Conservation (phyloP, 1,140 invertebrate genomes). For the Frieseomelitta varia region DNA sequence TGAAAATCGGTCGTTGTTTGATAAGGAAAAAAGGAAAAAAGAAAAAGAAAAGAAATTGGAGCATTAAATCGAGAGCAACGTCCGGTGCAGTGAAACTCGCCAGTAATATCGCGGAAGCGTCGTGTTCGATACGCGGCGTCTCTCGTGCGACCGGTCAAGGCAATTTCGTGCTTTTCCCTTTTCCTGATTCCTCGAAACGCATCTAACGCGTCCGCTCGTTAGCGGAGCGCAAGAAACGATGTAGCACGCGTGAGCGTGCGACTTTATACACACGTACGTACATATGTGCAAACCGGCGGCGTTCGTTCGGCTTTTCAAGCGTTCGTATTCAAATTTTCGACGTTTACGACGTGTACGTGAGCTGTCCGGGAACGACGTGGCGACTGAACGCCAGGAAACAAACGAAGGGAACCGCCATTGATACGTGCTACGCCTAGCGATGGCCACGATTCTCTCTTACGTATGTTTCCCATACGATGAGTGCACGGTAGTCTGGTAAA, state of each 20-base stretch:
- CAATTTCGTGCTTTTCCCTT: conserved; percentile 12
- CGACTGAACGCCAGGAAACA: conserved; percentile 3
- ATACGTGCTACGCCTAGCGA: background rate
- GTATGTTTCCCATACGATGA: too few relatives aligned
- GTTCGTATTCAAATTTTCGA: conserved; percentile 33
- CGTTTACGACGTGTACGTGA: conserved; percentile 29
- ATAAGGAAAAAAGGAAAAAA: too few relatives aligned
- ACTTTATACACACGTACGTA: background rate
- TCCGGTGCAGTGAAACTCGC: conserved; percentile 2
- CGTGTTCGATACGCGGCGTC: background rate
- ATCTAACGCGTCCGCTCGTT: conserved; percentile 57
- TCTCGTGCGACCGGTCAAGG: background rate
- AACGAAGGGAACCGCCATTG: background rate
- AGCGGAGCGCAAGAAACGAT: conserved; percentile 26
- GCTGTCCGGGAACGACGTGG: background rate
- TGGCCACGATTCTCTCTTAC: background rate
- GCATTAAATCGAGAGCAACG: conserved; percentile 19
- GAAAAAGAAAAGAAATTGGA: background rate
- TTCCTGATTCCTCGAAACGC: conserved; percentile 15
- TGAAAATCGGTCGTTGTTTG: background rate
- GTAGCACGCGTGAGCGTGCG: conserved; percentile 20
- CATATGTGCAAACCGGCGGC: background rate
- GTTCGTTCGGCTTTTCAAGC: conserved; percentile 14
- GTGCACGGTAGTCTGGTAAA: too few relatives aligned
- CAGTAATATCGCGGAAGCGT: conserved; percentile 50